Evolutionary conservation across 1,140 invertebrate genomes (phyloP).

Genomic region (Tyrophagus putrescentiae): DNA sequence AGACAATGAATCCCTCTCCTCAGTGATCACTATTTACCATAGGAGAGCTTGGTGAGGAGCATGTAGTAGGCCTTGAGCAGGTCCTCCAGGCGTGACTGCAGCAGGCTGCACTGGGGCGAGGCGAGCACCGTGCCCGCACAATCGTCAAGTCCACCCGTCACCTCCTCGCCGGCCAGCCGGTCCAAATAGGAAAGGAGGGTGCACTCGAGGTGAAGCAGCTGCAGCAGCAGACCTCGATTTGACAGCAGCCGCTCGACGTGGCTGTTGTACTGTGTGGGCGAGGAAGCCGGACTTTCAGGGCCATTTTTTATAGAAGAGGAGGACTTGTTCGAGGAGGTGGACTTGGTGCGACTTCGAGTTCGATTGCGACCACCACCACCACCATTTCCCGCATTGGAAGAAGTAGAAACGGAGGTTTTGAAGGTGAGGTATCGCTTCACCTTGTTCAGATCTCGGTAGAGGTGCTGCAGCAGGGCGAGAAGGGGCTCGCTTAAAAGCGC

Average conservation of each 20-base stretch:
- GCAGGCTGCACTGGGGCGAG: background rate
- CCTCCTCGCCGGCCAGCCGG: background rate
- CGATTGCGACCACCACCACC: no score
- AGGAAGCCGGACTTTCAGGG: no score
- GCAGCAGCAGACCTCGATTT: background rate
- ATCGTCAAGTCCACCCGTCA: background rate
- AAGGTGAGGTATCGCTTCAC: background rate
- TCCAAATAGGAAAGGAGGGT: background rate
- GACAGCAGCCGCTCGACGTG: background rate
- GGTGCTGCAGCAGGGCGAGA: background rate
- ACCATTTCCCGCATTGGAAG: no score
- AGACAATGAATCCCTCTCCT: background rate
- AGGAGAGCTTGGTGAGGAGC: background rate
- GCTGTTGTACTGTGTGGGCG: background rate
- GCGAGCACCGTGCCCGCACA: background rate
- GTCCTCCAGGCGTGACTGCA: background rate
- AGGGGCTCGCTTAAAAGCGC: background rate
- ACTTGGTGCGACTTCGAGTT: background rate
- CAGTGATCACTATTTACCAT: background rate
- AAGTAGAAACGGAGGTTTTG: background rate
- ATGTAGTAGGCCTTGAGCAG: background rate
- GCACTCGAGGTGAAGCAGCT: conserved; percentile 6
- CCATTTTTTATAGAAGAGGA: no score
- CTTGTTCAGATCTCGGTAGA: background rate
- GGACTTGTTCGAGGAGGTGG: background rate